phyloP scores from a whole-genome alignment of 2,113 vertebrate genomes.

The Sorex fumeus region DNA sequence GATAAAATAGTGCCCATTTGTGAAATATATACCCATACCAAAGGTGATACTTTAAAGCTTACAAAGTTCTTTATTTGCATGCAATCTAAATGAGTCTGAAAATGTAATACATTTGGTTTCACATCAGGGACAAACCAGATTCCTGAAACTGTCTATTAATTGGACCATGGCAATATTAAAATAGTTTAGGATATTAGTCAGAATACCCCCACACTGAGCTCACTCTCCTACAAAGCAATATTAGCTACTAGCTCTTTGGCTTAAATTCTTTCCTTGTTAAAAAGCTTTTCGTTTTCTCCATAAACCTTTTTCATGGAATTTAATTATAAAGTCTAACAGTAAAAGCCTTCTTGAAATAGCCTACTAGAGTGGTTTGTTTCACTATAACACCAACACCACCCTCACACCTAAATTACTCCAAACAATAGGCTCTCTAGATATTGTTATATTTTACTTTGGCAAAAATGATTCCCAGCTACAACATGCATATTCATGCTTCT shows the following conservation, averaged over 20 bases:
- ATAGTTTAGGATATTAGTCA: conserved; percentile 17
- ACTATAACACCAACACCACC: neutral
- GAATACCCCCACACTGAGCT: conserved; percentile 17
- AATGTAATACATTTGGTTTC: conserved; percentile 40
- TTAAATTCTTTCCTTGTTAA: conserved; percentile 42
- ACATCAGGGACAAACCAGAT: neutral
- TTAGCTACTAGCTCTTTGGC: neutral
- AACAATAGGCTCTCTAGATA: conserved; percentile 41
- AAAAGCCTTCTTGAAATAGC: neutral
- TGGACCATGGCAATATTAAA: neutral
- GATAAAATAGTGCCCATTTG: neutral
- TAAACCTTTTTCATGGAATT: conserved; percentile 26
- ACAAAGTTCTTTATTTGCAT: neutral
- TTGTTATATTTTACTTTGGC: neutral
- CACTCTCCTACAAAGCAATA: neutral
- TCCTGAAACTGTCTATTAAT: neutral
- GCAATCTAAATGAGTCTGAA: conserved; percentile 16
- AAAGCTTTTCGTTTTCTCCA: conserved; percentile 43
- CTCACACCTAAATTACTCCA: conserved; percentile 22
- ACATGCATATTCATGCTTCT: neutral
- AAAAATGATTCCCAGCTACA: conserved; percentile 46
- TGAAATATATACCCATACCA: neutral
- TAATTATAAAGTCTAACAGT: conserved; percentile 25
- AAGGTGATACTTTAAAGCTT: neutral
- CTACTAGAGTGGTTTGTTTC: neutral